Conservation (phyloP, 1,140 invertebrate genomes). For the Drosophila nikananu region DNA sequence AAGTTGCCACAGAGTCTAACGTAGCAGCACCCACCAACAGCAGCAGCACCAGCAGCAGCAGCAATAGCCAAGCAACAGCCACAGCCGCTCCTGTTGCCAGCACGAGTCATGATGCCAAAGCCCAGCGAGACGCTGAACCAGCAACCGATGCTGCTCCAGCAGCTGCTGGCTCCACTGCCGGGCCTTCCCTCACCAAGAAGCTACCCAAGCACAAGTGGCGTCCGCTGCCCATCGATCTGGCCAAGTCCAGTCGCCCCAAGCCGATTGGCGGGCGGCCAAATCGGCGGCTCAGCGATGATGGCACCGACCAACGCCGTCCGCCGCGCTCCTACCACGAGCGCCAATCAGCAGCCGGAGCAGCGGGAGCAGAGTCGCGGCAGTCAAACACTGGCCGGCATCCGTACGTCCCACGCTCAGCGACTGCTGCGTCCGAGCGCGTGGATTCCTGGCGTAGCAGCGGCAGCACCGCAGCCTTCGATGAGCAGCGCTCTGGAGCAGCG, state of each 20-base stretch:
- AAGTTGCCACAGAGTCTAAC: slow-evolving; percentile 54
- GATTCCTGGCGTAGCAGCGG: slow-evolving; percentile 85
- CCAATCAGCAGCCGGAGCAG: background rate
- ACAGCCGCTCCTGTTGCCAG: slow-evolving; percentile 51
- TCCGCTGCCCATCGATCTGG: slow-evolving; percentile 90
- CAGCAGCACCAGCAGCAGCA: slow-evolving; percentile 33
- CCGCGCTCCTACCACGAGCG: slow-evolving; percentile 66
- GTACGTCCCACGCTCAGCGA: slow-evolving; percentile 60
- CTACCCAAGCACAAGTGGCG: slow-evolving; percentile 92
- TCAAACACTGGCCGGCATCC: slow-evolving; percentile 62
- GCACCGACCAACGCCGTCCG: slow-evolving; percentile 62
- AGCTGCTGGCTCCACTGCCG: slow-evolving; percentile 67
- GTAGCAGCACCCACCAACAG: slow-evolving; percentile 21
- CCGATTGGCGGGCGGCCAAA: slow-evolving; percentile 74
- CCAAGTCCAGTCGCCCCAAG: slow-evolving; percentile 86
- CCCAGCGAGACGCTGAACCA: slow-evolving; percentile 71
- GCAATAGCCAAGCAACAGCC: slow-evolving; percentile 22
- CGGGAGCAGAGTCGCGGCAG: slow-evolving; percentile 41
- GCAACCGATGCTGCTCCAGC: slow-evolving; percentile 58
- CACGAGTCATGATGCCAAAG: slow-evolving; percentile 77
- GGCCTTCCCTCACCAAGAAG: slow-evolving; percentile 84
- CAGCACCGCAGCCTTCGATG: slow-evolving; percentile 63
- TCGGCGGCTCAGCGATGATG: slow-evolving; percentile 66
- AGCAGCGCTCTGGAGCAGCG: slow-evolving; percentile 57
- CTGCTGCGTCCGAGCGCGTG: slow-evolving; percentile 78